phyloP scores from a whole-genome alignment of 2,113 vertebrate species.

The Chaetodon auriga region DNA sequence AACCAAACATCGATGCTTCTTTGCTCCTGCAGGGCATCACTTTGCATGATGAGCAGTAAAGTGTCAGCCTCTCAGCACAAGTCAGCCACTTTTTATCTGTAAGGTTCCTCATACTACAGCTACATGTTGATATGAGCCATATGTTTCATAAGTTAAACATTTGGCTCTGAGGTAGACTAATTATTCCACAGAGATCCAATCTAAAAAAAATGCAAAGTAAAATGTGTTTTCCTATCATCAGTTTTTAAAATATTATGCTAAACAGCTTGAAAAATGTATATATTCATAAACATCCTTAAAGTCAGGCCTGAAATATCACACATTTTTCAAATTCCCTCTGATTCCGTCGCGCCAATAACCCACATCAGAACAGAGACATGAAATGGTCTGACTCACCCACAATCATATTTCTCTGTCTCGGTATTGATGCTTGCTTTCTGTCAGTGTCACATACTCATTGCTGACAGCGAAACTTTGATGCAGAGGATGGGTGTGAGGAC shows the following conservation, averaged over 20 bases:
- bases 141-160: neutral
- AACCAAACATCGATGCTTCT: neutral
- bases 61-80: neutral
- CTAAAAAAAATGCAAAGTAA: neutral
- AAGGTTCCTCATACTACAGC: neutral
- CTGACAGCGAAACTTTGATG: slow-evolving; percentile 16
- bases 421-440: slow-evolving; percentile 24
- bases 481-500: neutral
- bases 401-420: slow-evolving; percentile 34
- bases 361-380: neutral
- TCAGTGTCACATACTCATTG: slow-evolving; percentile 40
- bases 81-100: neutral
- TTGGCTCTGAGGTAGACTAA: neutral
- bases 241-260: too few relatives aligned
- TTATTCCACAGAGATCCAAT: neutral
- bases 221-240: neutral
- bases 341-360: neutral
- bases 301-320: neutral
- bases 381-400: slow-evolving; percentile 64
- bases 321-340: neutral
- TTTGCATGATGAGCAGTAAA: neutral
- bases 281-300: neutral
- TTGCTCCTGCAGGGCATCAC: neutral
- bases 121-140: neutral
- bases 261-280: neutral